Evolutionary conservation across 2,888 invertebrate genomes (phyloP), one percentile per base, ranked within the genome.

Genomic region (Volucella bombylans): DNA sequence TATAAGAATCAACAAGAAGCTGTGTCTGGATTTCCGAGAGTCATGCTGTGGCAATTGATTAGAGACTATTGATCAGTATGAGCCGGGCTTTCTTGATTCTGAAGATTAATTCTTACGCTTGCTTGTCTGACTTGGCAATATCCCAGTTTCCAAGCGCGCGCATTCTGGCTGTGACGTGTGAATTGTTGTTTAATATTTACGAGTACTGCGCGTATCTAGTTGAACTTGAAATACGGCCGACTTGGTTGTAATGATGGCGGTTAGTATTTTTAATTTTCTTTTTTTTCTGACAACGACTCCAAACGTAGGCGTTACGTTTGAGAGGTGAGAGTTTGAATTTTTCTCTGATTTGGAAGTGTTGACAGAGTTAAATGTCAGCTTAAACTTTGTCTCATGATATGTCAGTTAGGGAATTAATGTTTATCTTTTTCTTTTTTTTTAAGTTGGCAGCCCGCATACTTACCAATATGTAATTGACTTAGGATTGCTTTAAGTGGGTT

Each of bases 101-200:
- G 50, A 54, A 78, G 78, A 82, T 82, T 78, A 82, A 57, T 78
- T 68, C 77, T 50, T 62, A 41, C 67, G 38, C 69, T 50, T 65
- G 65, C 65, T 62, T 71, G 55, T 14, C 11, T 14, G 11, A 38
- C 52, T 38, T 54, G 31, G 31, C 52, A 45, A 45, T 45, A 64
- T 47, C 15, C 9, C 54, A 45, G 18, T 67, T 81, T 69, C 69
- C 74, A 64, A 55, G 50, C n/a, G 61, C 59, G 18, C 52, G n/a
- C 57, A 18, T 18, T 61, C 38, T 23, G 59, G n/a, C 45, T 78
- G 73, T 74, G 79, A 83, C 86, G 83, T 80, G 83, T 83, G 73
- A 86, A 86, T 79, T 83, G 79, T 83, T 86, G 80, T 83, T 86
- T 83, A 80, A 73, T 83, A 83, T 86, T 83, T 80, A n/a, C n/a